phyloP scores from a whole-genome alignment of 2,113 vertebrate genomes.

The Nanorana parkeri region DNA sequence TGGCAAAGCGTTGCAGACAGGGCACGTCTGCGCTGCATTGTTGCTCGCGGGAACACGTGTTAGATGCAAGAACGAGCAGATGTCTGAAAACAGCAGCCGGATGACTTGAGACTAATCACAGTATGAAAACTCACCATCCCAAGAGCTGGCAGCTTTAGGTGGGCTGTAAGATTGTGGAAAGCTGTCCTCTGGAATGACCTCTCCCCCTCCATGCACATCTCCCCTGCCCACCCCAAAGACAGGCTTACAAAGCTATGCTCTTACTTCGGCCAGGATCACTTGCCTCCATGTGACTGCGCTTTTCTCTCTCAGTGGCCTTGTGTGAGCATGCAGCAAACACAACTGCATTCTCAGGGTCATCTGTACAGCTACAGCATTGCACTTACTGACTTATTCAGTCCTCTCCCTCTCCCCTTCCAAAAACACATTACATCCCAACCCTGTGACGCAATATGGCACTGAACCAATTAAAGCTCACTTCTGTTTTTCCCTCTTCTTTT shows the following conservation, averaged over 20 bases:
- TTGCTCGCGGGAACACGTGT: conserved; percentile 31
- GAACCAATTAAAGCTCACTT: conserved; percentile 28
- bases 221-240: background rate
- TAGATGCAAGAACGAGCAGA: background rate
- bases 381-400: conserved; percentile 36
- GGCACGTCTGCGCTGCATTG: background rate
- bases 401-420: conserved; percentile 32
- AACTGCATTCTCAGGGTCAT: background rate
- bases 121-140: conserved; percentile 6
- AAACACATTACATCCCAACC: conserved; percentile 24
- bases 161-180: background rate
- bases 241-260: background rate
- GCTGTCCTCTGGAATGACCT: conserved; percentile 45
- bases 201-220: background rate
- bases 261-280: background rate
- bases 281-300: background rate
- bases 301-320: background rate
- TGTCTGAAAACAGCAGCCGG: background rate
- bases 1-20: background rate
- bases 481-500: conserved; percentile 8
- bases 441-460: conserved; percentile 10
- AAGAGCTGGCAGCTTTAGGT: background rate
- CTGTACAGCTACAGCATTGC: background rate
- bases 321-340: background rate
- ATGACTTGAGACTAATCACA: background rate